A percentile compares a stretch with the other conserved stretches of the same genome.
Evolutionary conservation across 2,888 invertebrate genomes (phyloP).

Genomic region (Agapostemon virescens): DNA sequence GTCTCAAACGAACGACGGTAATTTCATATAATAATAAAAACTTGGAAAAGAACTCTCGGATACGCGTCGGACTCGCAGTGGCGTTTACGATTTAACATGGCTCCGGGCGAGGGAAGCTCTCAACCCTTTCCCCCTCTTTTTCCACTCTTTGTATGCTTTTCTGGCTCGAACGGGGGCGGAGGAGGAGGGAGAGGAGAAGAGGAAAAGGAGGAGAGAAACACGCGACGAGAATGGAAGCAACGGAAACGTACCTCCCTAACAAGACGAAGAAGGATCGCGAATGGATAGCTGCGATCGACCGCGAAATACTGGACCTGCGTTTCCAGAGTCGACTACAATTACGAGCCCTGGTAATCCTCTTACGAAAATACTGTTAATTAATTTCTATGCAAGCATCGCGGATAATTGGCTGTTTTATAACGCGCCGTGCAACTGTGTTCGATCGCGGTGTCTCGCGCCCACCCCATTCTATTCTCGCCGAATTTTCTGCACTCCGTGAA

Average conservation of each 20-base stretch:
- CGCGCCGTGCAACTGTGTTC: not conserved
- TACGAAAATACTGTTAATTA: constrained; percentile 4
- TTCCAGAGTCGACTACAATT: not conserved
- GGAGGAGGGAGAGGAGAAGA: not conserved
- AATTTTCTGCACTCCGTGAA: not conserved
- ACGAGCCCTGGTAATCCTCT: not conserved
- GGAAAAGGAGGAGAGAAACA: constrained; percentile 26
- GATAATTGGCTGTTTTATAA: not conserved
- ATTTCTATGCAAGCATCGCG: not conserved
- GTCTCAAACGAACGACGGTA: constrained; percentile 22
- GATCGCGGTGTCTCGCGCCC: not conserved
- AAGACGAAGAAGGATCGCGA: constrained; percentile 29
- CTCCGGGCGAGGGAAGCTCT: constrained; percentile 36
- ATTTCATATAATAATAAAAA: constrained; percentile 39
- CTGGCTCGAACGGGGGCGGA: not conserved
- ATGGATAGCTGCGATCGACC: constrained; percentile 19
- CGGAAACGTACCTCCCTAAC: constrained; percentile 14
- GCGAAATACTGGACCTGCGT: not conserved
- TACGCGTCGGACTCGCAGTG: constrained; percentile 36
- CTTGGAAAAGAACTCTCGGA: constrained; percentile 30
- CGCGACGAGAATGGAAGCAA: constrained; percentile 38
- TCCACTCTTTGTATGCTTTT: constrained; percentile 41
- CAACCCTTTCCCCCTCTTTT: constrained; percentile 38
- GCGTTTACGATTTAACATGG: constrained; percentile 55
- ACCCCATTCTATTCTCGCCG: not conserved